Conservation (phyloP, 2,888 invertebrate species). For the Cheilosia urbana region DNA sequence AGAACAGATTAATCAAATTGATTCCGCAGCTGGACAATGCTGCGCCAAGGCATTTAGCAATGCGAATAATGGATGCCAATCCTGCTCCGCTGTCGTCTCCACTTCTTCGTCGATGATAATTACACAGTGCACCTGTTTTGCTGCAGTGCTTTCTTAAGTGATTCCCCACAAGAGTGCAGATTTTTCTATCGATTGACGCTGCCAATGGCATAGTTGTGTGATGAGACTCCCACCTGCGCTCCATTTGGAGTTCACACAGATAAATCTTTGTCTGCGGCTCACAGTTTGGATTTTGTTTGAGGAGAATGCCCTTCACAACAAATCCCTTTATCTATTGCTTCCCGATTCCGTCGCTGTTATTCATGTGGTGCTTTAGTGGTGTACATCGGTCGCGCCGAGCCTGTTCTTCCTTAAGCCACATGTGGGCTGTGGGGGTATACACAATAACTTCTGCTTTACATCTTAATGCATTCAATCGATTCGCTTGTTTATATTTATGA, state of each 20-base stretch:
- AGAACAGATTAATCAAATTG: slow-evolving; percentile 76
- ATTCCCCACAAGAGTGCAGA: slow-evolving; percentile 68
- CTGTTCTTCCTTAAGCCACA: slow-evolving; percentile 2
- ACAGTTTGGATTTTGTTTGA: slow-evolving; percentile 14
- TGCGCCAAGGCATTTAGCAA: slow-evolving; percentile 73
- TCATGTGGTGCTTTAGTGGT: background rate
- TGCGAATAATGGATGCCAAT: slow-evolving; percentile 73
- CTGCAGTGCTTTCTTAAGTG: slow-evolving; percentile 66
- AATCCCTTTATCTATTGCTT: slow-evolving; percentile 17
- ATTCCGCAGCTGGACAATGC: slow-evolving; percentile 75
- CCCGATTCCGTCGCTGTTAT: slow-evolving; percentile 14
- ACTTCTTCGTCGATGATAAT: slow-evolving; percentile 55
- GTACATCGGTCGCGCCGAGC: background rate
- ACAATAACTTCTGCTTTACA: slow-evolving; percentile 48
- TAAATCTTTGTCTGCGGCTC: slow-evolving; percentile 58
- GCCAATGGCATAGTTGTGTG: slow-evolving; percentile 49
- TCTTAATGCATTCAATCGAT: slow-evolving; percentile 68
- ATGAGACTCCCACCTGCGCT: slow-evolving; percentile 71
- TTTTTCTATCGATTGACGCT: slow-evolving; percentile 69
- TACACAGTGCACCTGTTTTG: slow-evolving; percentile 72
- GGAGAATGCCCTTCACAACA: slow-evolving; percentile 44
- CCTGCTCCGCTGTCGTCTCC: slow-evolving; percentile 23
- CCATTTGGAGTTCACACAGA: slow-evolving; percentile 69
- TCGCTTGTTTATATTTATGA: slow-evolving; percentile 69
- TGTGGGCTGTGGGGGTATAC: slow-evolving; percentile 46